A percentile compares a stretch with the other conserved stretches of the same genome.
These are phyloP conservation scores for Sorex fumeus DNA, from an alignment of 2,113 vertebrate species.

Conservation along the genomic window DNA sequence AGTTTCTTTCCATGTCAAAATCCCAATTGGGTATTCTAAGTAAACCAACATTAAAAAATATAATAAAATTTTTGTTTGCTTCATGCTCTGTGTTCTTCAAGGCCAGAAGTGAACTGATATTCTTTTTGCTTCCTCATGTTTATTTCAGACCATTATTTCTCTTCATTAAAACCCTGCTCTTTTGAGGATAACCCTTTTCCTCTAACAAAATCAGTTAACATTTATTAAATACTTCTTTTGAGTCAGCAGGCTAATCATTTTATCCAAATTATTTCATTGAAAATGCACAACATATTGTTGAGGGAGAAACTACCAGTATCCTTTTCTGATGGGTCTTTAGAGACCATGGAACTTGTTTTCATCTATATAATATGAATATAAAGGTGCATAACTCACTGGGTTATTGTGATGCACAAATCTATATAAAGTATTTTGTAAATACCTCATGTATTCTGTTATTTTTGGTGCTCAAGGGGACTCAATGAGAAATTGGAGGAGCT, in stretches of 20 bases:
- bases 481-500: background rate
- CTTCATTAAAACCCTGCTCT: background rate
- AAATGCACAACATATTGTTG: background rate
- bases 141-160: background rate
- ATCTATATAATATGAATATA: background rate
- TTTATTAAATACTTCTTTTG: background rate
- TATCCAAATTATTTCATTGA: background rate
- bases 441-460: background rate
- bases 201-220: background rate
- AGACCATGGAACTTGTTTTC: background rate
- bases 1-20: background rate
- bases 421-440: background rate
- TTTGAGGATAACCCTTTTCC: background rate
- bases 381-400: background rate
- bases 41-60: background rate
- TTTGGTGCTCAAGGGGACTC: background rate
- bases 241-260: conserved; percentile 28
- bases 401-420: background rate
- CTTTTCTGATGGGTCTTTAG: background rate
- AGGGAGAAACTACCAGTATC: background rate
- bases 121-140: background rate
- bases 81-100: background rate
- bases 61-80: conserved; percentile 2
- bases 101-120: background rate
- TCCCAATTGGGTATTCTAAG: background rate